Conservation (phyloP, 2,888 invertebrate genomes). For the Cryptocheilus praepositus region DNA sequence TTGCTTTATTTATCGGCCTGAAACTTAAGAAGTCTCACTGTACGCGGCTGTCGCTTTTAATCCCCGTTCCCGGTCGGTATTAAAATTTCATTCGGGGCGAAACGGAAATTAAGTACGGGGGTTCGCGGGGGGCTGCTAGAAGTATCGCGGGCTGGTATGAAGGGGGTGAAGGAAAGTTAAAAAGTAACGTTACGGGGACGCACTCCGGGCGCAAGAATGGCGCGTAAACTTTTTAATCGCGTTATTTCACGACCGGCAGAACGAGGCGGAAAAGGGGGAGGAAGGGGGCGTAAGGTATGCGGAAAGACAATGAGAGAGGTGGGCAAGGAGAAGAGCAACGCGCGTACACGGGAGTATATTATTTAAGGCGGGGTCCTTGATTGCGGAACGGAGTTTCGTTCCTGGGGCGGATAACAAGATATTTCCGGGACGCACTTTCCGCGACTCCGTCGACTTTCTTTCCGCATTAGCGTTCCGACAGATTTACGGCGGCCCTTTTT, state of each 20-base stretch:
- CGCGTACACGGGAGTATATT: not conserved
- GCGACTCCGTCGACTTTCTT: too few species aligned
- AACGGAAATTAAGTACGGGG: constrained; percentile 32
- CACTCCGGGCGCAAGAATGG: constrained; percentile 19
- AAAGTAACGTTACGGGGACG: constrained; percentile 33
- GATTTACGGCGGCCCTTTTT: too few species aligned
- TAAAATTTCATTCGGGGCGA: constrained; percentile 39
- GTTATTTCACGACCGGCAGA: constrained; percentile 16
- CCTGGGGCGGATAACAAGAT: too few species aligned
- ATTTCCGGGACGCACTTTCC: too few species aligned
- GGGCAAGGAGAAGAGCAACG: not conserved
- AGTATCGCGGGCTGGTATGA: too few species aligned
- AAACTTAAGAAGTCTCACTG: constrained; percentile 4
- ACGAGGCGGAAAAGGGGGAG: too few species aligned
- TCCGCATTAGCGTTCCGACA: too few species aligned
- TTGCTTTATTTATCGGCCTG: not conserved
- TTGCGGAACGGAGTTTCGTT: too few species aligned
- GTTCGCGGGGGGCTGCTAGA: not conserved
- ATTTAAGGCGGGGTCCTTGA: not conserved
- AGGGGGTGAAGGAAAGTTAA: constrained; percentile 29
- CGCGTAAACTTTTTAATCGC: constrained; percentile 43
- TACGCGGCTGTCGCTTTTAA: constrained; percentile 19
- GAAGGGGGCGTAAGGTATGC: too few species aligned
- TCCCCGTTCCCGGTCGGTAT: constrained; percentile 22
- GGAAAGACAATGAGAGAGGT: too few species aligned